Evolutionary conservation across 2,113 vertebrate genomes (phyloP).

Genomic region (Meriones unguiculatus): DNA sequence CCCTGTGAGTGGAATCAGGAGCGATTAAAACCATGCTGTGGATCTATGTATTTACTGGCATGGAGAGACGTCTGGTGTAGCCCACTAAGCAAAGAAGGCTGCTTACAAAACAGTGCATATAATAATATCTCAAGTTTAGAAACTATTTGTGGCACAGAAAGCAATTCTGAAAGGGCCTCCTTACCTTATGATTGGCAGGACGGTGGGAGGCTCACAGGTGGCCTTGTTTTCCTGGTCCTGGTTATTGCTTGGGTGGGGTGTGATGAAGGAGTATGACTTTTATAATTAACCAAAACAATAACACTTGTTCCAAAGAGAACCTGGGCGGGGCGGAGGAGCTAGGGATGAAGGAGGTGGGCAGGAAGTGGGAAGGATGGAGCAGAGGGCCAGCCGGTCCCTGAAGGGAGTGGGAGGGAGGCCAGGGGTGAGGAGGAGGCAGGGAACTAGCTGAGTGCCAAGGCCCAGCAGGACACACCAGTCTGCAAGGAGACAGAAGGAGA

Average conservation of each 20-base stretch:
- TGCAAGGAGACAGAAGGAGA: not conserved
- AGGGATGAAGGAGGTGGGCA: not conserved
- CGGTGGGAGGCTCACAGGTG: not conserved
- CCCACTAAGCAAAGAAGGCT: slow-evolving; percentile 57
- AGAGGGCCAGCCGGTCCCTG: not conserved
- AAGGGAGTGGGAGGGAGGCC: not conserved
- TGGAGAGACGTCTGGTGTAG: not conserved
- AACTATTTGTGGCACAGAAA: slow-evolving; percentile 26
- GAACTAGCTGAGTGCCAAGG: not conserved
- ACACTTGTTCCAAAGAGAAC: slow-evolving; percentile 21
- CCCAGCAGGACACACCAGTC: not conserved
- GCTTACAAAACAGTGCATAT: slow-evolving; percentile 43
- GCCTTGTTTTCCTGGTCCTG: slow-evolving; percentile 24
- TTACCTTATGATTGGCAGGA: not conserved
- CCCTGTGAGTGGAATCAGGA: not conserved
- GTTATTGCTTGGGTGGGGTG: not conserved
- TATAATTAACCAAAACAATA: slow-evolving; percentile 50
- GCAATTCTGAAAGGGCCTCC: slow-evolving; percentile 1
- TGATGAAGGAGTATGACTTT: not conserved
- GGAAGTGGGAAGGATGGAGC: not conserved
- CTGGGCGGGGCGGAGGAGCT: not conserved
- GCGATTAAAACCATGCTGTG: slow-evolving; percentile 61
- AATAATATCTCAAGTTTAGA: slow-evolving; percentile 45
- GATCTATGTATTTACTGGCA: slow-evolving; percentile 56
- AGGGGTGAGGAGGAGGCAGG: not conserved